Evolutionary conservation across 2,113 vertebrate species (phyloP).

Genomic region (Gyps fulvus): DNA sequence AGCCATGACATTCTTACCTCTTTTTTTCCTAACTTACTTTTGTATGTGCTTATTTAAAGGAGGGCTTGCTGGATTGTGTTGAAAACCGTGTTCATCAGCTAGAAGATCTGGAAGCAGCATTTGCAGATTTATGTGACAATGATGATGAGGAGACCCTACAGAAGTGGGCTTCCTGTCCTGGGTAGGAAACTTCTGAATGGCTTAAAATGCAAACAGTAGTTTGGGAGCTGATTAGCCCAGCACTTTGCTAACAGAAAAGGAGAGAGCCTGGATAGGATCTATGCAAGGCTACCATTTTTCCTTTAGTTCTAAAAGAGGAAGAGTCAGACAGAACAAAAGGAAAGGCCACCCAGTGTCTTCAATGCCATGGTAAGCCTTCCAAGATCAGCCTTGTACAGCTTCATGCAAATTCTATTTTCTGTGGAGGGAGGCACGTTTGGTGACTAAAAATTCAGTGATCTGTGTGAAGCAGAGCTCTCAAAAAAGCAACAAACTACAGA

Average conservation of each 20-base stretch:
- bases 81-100: slow-evolving; percentile 85
- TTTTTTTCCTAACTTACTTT: neutral
- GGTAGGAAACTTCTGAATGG: slow-evolving; percentile 65
- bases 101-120: slow-evolving; percentile 91
- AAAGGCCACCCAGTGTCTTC: neutral
- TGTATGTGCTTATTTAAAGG: slow-evolving; percentile 61
- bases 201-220: neutral
- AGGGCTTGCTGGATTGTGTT: slow-evolving; percentile 83
- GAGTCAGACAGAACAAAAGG: neutral
- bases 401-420: neutral
- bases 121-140: slow-evolving; percentile 89
- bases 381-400: neutral
- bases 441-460: neutral
- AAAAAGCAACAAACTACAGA: neutral
- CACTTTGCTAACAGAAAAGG: neutral
- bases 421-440: neutral
- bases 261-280: neutral
- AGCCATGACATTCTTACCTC: neutral
- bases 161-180: slow-evolving; percentile 82
- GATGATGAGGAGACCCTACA: slow-evolving; percentile 83
- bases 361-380: neutral
- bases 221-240: neutral
- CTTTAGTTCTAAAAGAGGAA: neutral
- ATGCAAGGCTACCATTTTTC: neutral
- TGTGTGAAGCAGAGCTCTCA: neutral